Conservation (phyloP, 2,888 invertebrate species). For the Rhabditophanes sp. region DNA sequence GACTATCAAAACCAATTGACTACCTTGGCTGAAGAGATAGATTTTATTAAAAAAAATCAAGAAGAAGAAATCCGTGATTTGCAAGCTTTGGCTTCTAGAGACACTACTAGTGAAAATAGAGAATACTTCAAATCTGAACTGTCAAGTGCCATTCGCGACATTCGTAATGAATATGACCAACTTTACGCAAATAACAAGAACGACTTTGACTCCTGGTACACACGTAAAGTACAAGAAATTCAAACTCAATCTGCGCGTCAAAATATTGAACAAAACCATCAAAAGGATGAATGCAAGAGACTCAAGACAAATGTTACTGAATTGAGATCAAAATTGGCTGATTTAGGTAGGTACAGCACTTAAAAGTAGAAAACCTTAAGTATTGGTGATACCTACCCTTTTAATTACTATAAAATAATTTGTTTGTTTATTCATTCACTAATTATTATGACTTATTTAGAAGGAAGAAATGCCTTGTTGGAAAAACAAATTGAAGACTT, state of each 20-base stretch:
- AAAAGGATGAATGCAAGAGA: constrained; percentile 48
- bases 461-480: constrained; percentile 49
- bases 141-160: constrained; percentile 49
- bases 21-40: constrained; percentile 49
- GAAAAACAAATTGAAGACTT: constrained; percentile 48
- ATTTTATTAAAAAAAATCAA: constrained; percentile 40
- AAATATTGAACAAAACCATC: constrained; percentile 47
- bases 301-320: constrained; percentile 47
- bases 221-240: constrained; percentile 50
- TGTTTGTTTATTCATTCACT: not conserved
- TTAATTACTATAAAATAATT: not conserved
- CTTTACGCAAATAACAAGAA: constrained; percentile 46
- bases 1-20: constrained; percentile 49
- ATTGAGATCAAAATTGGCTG: constrained; percentile 47
- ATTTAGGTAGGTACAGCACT: constrained; percentile 49
- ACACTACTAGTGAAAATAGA: constrained; percentile 50
- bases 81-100: constrained; percentile 48
- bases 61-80: constrained; percentile 49
- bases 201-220: constrained; percentile 48
- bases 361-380: constrained; percentile 5
- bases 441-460: not conserved
- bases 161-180: constrained; percentile 49
- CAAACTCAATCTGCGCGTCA: constrained; percentile 47
- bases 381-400: not conserved
- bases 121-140: constrained; percentile 51